Base-by-base conservation (phyloP, 2,797 vertebrate species). In the Pelobates cultripes region DNA sequence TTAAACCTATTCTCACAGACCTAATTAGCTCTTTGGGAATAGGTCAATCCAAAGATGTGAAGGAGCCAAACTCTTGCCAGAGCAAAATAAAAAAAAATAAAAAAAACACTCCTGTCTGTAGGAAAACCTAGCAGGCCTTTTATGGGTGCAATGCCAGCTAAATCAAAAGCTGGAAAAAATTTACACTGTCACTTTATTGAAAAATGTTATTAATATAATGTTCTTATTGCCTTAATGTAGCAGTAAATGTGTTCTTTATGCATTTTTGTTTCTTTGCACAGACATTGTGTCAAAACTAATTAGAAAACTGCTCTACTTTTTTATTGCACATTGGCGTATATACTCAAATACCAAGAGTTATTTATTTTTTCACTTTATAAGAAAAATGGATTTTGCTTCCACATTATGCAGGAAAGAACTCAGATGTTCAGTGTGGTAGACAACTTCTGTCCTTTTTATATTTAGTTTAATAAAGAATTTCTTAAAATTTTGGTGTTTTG, bases 211-310 rank as follows among this genome's bases (percentile, higher is more conserved):
- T 92, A 93, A 85, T 92, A 91, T 94, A 92, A 91, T 92, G 92
- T 95, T 93, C 94, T 93, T 96, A 94, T 95, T 94, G 95, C 96
- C 96, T 97, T 97, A 97, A 96, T 95, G 97, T 98, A 99, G 97
- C 97, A 95, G 92, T 94, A 92, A 51, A 92, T 89, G 90, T 93
- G 75, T 85, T 92, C 45, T 93, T 92, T 94, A 95, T 94, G 94
- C 94, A 95, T 94, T 84, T 57, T 92, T 95, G 85, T 90, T 96
- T 93, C 95, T 95, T 96, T 97, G 94, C 95, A 96, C 96, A 95
- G 94, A 96, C 91, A 91, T 94, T 93, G 92, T 95, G 94, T 94
- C 92, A 93, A 88, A 70, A 92, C 91, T 82, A 79, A 93, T 91
- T 91, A 89, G 94, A 94, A 93, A 88, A 82, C 57, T 89, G 83